A percentile compares a stretch with the other conserved stretches of the same genome.
These are phyloP conservation scores for Acleris laterana DNA, from an alignment of 2,888 invertebrate genomes.

Conservation along the genomic window DNA sequence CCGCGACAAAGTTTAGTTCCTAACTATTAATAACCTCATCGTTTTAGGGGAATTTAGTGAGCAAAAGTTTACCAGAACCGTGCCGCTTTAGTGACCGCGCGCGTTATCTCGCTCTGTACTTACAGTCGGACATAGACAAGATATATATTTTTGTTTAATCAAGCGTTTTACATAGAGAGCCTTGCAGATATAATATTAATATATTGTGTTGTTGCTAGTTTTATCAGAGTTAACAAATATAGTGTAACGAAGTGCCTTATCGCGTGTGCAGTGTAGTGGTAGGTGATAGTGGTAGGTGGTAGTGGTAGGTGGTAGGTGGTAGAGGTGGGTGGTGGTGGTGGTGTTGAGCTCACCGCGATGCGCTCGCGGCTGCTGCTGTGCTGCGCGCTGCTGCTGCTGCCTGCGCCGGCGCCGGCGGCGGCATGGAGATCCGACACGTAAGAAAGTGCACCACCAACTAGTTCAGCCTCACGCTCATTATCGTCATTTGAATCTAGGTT, in stretches of 20 bases:
- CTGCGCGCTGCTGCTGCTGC: slow-evolving; percentile 61
- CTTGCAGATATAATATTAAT: slow-evolving; percentile 35
- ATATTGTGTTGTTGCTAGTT: slow-evolving; percentile 47
- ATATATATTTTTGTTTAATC: slow-evolving; percentile 16
- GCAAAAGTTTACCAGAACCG: slow-evolving; percentile 55
- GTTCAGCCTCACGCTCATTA: slow-evolving; percentile 9
- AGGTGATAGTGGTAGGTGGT: no score
- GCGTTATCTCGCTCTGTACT: slow-evolving; percentile 65
- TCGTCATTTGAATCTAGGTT: slow-evolving; percentile 25
- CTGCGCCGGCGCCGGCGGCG: slow-evolving; percentile 66
- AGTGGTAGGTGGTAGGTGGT: no score
- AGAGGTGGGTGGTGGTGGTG: slow-evolving; percentile 45
- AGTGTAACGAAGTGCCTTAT: slow-evolving; percentile 76
- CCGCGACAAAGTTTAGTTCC: slow-evolving; percentile 42
- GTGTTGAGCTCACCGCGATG: slow-evolving; percentile 69
- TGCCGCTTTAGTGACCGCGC: slow-evolving; percentile 69
- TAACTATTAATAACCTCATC: slow-evolving; percentile 62
- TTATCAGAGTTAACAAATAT: slow-evolving; percentile 55
- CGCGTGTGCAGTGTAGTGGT: no score
- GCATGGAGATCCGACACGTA: slow-evolving; percentile 62
- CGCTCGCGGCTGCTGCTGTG: slow-evolving; percentile 58
- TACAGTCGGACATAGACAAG: slow-evolving; percentile 17
- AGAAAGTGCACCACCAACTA: slow-evolving; percentile 44
- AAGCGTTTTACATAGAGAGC: slow-evolving; percentile 37
- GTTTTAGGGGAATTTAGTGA: slow-evolving; percentile 58